Conservation (phyloP, 2,113 vertebrate species). For the Montifringilla adamsi region DNA sequence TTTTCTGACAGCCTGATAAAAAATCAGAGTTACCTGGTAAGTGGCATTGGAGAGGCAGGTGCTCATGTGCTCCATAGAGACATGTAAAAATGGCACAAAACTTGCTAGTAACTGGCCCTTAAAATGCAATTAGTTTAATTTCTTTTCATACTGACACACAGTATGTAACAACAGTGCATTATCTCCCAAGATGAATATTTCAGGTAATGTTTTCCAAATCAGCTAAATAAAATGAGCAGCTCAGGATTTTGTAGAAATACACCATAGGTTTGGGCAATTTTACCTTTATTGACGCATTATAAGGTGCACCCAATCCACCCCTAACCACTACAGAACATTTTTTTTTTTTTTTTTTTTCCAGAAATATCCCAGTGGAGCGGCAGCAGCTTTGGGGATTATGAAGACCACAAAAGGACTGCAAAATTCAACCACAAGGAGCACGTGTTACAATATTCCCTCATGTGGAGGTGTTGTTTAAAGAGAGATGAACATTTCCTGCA, state of each 20-base stretch:
- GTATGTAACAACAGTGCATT: not conserved
- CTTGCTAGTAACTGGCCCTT: not conserved
- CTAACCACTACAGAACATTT: not conserved
- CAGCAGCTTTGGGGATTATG: not conserved
- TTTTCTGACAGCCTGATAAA: not conserved
- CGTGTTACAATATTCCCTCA: accelerated
- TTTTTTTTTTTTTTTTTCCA: not conserved
- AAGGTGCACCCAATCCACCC: not conserved
- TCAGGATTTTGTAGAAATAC: not conserved
- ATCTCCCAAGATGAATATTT: not conserved
- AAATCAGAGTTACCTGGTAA: not conserved
- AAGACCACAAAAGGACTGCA: not conserved
- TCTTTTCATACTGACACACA: not conserved
- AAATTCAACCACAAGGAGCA: not conserved
- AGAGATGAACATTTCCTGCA: not conserved
- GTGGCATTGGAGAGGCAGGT: not conserved
- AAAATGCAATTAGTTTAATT: not conserved
- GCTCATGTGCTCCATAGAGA: accelerated
- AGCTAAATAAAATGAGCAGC: not conserved
- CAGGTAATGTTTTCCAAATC: not conserved
- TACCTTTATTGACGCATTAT: not conserved
- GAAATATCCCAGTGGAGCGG: not conserved
- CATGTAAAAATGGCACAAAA: not conserved
- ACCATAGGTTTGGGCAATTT: not conserved
- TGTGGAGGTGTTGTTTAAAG: not conserved